Base-by-base conservation (phyloP, 2,797 vertebrate genomes). In the Phoebastria nigripes region DNA sequence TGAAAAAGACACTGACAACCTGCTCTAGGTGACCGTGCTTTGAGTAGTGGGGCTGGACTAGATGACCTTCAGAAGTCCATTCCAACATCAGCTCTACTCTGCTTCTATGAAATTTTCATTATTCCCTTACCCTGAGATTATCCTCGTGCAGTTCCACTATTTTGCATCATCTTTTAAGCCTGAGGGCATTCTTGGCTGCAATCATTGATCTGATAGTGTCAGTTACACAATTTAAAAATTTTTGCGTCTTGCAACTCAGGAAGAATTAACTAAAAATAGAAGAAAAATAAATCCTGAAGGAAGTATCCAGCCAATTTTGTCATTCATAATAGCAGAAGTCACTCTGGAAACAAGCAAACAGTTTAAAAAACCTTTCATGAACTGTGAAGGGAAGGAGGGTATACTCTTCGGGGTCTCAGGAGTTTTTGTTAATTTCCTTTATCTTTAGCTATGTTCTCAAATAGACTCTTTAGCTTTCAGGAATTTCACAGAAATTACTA, bases 21-120 rank as follows among this genome's bases (percentile, higher is more conserved):
- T 47, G 5, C 5, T 88, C 3, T 56, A 33, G 12, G 15, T 85
- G 66, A 65, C 26, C 0, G 0, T 73, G 12, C 13, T 81, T 81
- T 17, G 2, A 46, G 12, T 41, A 70, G 14, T 62, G 28, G 25
- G 4, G 3, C 42, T 88, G 51, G 14, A 66, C n/a, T 18, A 37
- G 26, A 11, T 29, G 35, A 61, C 55, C 31, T 82, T 84, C 24
- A 35, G 14, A 70, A 65, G 12, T 61, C 31, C 13, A 10, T 78
- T 90, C 12, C 31, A 55, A 17, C 10, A 17, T 52, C 15, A 63
- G 0, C 5, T 78, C 12, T 82, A 22, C 12, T 52, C 12, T 35
- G 4, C 21, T 82, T 65, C 61, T 47, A 11, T 33, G 26, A 15
- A 70, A 65, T 61, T 41, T 80, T 94, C 11, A 11, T 61, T 77